Conservation (phyloP, 2,888 invertebrate species). For the Ctena decussata region DNA sequence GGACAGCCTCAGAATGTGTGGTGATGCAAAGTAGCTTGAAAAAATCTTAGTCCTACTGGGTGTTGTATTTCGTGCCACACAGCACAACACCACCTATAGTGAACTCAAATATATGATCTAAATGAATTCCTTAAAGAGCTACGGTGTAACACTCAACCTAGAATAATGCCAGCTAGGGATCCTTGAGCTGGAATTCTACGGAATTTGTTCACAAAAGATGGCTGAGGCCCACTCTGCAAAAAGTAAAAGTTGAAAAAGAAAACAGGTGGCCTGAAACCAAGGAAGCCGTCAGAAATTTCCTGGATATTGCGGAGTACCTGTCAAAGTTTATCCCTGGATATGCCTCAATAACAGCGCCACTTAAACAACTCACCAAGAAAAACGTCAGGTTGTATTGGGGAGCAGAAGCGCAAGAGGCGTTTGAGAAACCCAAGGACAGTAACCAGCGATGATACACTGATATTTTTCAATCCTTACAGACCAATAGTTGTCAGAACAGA, state of each 20-base stretch:
- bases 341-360: slow-evolving; percentile 14
- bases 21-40: too few relatives aligned
- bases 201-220: slow-evolving; percentile 21
- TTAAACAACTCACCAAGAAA: slow-evolving; percentile 2
- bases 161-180: slow-evolving; percentile 25
- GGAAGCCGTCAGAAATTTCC: slow-evolving; percentile 20
- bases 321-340: slow-evolving; percentile 37
- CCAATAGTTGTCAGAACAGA: slow-evolving; percentile 17
- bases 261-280: slow-evolving; percentile 22
- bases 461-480: slow-evolving; percentile 25
- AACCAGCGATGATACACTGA: slow-evolving; percentile 10
- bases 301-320: slow-evolving; percentile 24
- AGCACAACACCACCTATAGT: too few relatives aligned
- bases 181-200: slow-evolving; percentile 4
- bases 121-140: too few relatives aligned
- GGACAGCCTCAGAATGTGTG: too few relatives aligned
- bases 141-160: slow-evolving; percentile 1
- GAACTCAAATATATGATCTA: too few relatives aligned
- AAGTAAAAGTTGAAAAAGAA: slow-evolving; percentile 29
- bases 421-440: slow-evolving; percentile 17
- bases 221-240: slow-evolving; percentile 24
- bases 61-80: too few relatives aligned
- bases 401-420: not conserved
- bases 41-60: too few relatives aligned
- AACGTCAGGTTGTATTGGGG: slow-evolving; percentile 19